Base-by-base conservation (phyloP, 92 coral and sea anemone species). In the Palythoa grandis region DNA sequence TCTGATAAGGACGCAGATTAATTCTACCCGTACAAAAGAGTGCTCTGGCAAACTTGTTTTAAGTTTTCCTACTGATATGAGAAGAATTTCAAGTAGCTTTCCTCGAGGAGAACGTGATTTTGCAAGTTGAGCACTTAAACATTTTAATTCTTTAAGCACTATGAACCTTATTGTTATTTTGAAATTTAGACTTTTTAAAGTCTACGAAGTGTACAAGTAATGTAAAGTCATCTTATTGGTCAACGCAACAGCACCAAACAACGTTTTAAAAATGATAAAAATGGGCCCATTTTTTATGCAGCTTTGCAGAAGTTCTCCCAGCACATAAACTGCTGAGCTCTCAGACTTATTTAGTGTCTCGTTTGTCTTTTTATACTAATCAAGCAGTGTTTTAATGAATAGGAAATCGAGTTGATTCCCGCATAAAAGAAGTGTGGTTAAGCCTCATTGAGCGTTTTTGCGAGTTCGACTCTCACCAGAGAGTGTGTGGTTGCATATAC, bases 401-500 rank as follows among this genome's bases (percentile, higher is more conserved):
- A 67, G 48, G 39, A 80, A 80, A 29, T 13, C 74, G 23, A 12
- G 56, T 66, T 80, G 70, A 53, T 77, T 50, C 20, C 43, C 23
- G 25, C 85, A 48, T 80, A 48, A 54, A 54, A 76, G 68, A 74
- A 19, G 77, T 40, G 82, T 54, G 63, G 82, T 54, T 25, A 2
- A 23, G 37, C 60, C 61, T 76, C 47, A 53, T 7, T 48, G 14
- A 23, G 11, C 14, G 39, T 58, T 73, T 58, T 14, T 58, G 5
- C 3, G 48, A 25, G 52, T 63, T 39, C 16, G 35, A 5, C 52
- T 83, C 58, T 92, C 72, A 92, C 98, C 98, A 94, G 75, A 86
- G 89, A 43, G 98, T 56, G 13, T 93, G 52, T 35, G 19, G 90
- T 35, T 92, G 98, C 43, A 94, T 74, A 86, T 90, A 94, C n/a